Evolutionary conservation across 2,888 invertebrate genomes (phyloP).

Genomic region (Lamellibrachia satsuma): DNA sequence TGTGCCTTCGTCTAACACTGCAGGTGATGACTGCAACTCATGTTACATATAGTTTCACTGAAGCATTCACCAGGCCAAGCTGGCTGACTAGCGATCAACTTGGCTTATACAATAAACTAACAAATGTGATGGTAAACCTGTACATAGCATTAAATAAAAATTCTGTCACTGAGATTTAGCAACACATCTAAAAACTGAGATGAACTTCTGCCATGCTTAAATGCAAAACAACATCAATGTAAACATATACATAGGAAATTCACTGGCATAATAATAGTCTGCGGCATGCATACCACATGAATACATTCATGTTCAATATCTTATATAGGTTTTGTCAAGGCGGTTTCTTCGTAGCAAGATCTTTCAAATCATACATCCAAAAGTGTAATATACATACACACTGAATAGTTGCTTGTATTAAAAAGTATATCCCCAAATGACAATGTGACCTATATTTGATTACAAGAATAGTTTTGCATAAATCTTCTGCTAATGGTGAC

Average conservation of each 20-base stretch:
- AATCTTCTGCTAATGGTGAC: not conserved
- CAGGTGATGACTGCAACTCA: not conserved
- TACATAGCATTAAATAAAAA: conserved; percentile 12
- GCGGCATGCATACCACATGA: not conserved
- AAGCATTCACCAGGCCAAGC: not conserved
- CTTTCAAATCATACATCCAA: not conserved
- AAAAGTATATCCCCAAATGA: not conserved
- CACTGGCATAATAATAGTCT: not conserved
- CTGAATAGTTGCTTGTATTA: not conserved
- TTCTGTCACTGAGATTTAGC: not conserved
- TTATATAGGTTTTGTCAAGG: not conserved
- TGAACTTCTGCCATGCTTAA: not conserved
- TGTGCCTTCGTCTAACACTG: not conserved
- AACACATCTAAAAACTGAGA: not conserved
- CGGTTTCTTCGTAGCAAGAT: not conserved
- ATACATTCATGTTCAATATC: not conserved
- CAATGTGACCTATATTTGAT: not conserved
- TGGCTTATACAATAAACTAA: not conserved
- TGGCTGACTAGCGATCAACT: not conserved
- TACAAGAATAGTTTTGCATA: not conserved
- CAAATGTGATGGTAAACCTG: not conserved
- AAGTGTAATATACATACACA: not conserved
- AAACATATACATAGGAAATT: not conserved
- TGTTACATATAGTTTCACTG: not conserved
- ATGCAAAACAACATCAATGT: not conserved